Evolutionary conservation across 2,797 vertebrate genomes (phyloP).

Genomic region (Varecia variegata): DNA sequence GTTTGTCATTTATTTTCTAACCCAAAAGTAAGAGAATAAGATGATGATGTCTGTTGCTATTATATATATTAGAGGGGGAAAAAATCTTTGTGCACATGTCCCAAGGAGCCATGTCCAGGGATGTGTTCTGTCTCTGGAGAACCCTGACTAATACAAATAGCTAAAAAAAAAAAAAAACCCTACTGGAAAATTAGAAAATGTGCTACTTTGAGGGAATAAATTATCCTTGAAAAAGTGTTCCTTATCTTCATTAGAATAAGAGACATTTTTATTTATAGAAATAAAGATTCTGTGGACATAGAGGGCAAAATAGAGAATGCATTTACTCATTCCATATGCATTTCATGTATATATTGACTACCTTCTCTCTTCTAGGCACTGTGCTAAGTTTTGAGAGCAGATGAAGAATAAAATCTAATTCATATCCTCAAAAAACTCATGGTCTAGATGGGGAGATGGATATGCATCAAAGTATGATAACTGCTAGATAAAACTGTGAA

Average conservation of each 20-base stretch:
- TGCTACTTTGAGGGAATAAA: slow-evolving; percentile 75
- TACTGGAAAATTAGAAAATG: slow-evolving; percentile 33
- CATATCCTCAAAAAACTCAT: not conserved
- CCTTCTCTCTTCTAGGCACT: not conserved
- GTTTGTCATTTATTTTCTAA: not conserved
- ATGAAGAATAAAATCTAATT: not conserved
- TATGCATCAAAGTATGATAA: not conserved
- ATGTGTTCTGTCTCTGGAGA: not conserved
- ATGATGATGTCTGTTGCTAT: not conserved
- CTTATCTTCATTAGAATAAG: slow-evolving; percentile 84
- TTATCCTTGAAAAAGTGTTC: slow-evolving; percentile 80
- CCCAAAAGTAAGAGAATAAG: not conserved
- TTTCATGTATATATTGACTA: not conserved
- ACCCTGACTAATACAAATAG: not conserved
- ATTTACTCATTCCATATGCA: not conserved
- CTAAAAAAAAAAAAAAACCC: not conserved
- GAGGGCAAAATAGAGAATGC: not conserved
- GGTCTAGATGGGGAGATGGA: not conserved
- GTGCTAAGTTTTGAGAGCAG: not conserved
- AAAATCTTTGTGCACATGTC: not conserved
- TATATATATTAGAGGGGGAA: no score
- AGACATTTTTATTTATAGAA: slow-evolving; percentile 68
- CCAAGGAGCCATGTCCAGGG: not conserved
- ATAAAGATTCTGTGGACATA: not conserved
- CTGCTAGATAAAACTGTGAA: not conserved